These are phyloP conservation scores for Drosophila nigricruria DNA, from an alignment of 2,888 invertebrate genomes.

Conservation along the genomic window DNA sequence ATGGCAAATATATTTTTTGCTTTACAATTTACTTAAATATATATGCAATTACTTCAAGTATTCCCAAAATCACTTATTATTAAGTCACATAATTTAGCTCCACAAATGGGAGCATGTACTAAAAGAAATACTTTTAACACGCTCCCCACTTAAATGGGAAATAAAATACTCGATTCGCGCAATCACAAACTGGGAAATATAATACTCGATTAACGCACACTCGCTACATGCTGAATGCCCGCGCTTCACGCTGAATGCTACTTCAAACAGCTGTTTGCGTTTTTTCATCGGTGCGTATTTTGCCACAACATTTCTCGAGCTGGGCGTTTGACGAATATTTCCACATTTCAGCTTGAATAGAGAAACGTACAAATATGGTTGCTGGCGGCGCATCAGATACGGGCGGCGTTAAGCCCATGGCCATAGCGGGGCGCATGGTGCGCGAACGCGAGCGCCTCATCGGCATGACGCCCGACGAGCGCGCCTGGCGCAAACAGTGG, in stretches of 20 bases:
- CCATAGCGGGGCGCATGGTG: constrained; percentile 91
- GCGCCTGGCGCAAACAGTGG: constrained; percentile 94
- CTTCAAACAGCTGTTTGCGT: constrained; percentile 44
- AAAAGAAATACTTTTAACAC: neutral
- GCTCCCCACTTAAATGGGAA: neutral
- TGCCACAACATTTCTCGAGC: constrained; percentile 20
- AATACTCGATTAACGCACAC: neutral
- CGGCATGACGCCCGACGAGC: constrained; percentile 94
- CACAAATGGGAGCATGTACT: neutral
- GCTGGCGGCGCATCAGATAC: constrained; percentile 84
- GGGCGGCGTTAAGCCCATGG: constrained; percentile 90
- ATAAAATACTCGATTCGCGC: neutral
- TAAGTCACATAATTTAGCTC: neutral
- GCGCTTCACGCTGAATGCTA: constrained; percentile 27
- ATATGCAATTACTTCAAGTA: neutral
- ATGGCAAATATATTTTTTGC: neutral
- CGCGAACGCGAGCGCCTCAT: constrained; percentile 91
- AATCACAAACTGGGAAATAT: neutral
- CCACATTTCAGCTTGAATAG: constrained; percentile 2
- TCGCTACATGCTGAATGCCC: neutral
- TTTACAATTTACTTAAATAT: neutral
- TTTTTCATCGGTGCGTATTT: constrained; percentile 40
- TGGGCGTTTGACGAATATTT: neutral
- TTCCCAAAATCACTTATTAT: neutral
- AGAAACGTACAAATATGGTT: constrained; percentile 56